Evolutionary conservation across 2,888 invertebrate species (phyloP).

Genomic region (Meghimatium bilineatum): DNA sequence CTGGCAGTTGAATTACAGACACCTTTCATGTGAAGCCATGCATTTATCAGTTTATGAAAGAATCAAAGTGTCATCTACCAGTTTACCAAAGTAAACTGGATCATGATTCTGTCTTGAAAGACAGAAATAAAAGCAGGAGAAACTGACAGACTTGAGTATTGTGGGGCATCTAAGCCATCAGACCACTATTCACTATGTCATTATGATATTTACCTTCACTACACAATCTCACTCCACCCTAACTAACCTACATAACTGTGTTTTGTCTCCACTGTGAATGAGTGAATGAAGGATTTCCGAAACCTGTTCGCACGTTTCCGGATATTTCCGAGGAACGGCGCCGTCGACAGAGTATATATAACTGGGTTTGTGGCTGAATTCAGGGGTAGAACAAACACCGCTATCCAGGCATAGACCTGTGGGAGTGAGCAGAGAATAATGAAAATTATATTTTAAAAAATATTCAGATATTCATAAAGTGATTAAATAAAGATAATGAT

Average conservation of each 20-base stretch:
- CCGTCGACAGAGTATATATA: constrained; percentile 78
- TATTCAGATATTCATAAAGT: too few species aligned
- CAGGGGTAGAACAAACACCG: constrained; percentile 79
- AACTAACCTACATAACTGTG: constrained; percentile 69
- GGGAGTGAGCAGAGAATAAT: background rate
- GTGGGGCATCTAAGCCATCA: background rate
- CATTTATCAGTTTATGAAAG: too few species aligned
- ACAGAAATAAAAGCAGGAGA: too few species aligned
- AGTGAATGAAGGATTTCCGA: constrained; percentile 71
- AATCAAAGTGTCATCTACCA: too few species aligned
- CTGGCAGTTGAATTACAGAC: too few species aligned
- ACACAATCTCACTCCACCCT: background rate
- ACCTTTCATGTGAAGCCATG: too few species aligned
- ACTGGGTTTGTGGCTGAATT: constrained; percentile 80
- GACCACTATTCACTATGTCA: background rate
- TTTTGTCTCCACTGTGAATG: constrained; percentile 67
- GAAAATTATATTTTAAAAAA: too few species aligned
- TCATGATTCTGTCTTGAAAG: too few species aligned
- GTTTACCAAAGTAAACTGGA: too few species aligned
- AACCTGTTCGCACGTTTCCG: constrained; percentile 67
- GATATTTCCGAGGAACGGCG: constrained; percentile 71
- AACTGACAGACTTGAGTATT: too few species aligned
- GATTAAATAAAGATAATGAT: too few species aligned
- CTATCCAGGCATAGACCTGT: constrained; percentile 78
- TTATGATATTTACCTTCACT: too few species aligned